These are phyloP conservation scores for Plotosus lineatus DNA, from an alignment of 2,113 vertebrate species.

Conservation along the genomic window DNA sequence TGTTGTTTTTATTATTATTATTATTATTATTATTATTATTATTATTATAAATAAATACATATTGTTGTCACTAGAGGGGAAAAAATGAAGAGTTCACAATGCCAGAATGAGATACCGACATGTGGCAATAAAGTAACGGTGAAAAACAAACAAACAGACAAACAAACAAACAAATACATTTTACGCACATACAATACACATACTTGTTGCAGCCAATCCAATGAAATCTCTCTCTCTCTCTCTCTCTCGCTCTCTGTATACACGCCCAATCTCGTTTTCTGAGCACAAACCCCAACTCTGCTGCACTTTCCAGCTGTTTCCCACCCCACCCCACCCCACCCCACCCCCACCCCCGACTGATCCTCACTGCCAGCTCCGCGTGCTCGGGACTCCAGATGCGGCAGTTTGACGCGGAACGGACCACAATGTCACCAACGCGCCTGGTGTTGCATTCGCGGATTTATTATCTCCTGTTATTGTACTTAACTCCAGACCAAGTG, in stretches of 20 bases:
- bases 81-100: not conserved
- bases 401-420: not conserved
- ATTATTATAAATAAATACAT: not conserved
- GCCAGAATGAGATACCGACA: not conserved
- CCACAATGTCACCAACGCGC: constrained; percentile 2
- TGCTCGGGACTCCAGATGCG: not conserved
- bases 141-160: not conserved
- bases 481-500: not conserved
- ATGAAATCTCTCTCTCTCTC: not conserved
- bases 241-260: not conserved
- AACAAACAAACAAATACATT: too few relatives aligned
- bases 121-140: not conserved
- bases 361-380: not conserved
- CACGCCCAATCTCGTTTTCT: not conserved
- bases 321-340: too few relatives aligned
- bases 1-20: too few relatives aligned
- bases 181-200: too few relatives aligned
- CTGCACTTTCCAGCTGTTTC: not conserved
- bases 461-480: constrained; percentile 12
- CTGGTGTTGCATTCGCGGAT: constrained; percentile 26
- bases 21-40: not conserved
- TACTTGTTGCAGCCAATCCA: too few relatives aligned
- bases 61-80: constrained; percentile 33
- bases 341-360: too few relatives aligned
- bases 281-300: not conserved